phyloP scores from a whole-genome alignment of 2,113 vertebrate species.

The Sciurus niger region DNA sequence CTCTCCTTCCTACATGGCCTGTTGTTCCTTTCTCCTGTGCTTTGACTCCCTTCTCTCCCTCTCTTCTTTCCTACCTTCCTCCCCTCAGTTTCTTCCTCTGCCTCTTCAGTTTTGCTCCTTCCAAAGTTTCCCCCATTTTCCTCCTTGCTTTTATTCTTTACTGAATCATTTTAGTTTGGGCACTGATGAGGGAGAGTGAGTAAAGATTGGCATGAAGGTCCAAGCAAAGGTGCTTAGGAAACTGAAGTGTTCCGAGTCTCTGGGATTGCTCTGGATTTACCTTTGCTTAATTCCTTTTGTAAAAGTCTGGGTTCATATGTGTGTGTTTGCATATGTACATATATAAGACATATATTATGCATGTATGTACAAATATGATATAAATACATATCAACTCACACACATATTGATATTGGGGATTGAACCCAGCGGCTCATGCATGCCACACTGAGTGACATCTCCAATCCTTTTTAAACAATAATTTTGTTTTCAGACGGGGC shows the following conservation, averaged over 20 bases:
- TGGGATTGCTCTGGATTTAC: not conserved
- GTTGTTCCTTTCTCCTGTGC: not conserved
- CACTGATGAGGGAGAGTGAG: not conserved
- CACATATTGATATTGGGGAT: not conserved
- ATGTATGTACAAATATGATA: no score
- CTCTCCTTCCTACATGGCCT: not conserved
- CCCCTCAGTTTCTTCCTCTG: not conserved
- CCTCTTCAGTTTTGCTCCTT: not conserved
- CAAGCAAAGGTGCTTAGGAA: not conserved
- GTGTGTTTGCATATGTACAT: not conserved
- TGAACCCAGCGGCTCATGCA: not conserved
- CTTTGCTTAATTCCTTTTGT: not conserved
- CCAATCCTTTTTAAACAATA: not conserved
- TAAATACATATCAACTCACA: no score
- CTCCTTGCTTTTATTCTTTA: not conserved
- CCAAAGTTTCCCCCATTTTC: not conserved
- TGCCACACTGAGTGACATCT: not conserved
- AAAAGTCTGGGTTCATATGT: not conserved
- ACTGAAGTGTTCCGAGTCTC: not conserved
- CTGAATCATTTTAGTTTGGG: not conserved
- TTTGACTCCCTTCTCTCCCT: fast-evolving
- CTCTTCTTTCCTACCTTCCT: not conserved
- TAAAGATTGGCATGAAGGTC: not conserved
- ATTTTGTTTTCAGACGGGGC: not conserved
- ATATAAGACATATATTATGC: no score